Evolutionary conservation across 2,888 invertebrate species (phyloP).

Genomic region (Lymantria monacha): DNA sequence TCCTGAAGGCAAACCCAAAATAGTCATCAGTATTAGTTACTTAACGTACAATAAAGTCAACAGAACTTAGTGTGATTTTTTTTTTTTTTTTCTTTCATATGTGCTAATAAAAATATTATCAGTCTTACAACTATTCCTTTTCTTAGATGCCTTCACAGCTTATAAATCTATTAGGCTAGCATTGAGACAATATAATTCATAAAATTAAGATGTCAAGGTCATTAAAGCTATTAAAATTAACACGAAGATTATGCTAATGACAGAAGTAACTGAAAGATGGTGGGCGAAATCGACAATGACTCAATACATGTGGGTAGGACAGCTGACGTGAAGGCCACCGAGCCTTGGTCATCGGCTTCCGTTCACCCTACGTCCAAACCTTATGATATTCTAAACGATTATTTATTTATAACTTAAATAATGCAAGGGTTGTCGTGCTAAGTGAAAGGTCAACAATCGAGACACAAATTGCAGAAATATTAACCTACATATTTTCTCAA

Average conservation of each 20-base stretch:
- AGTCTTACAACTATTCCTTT: too few relatives aligned
- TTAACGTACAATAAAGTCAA: too few relatives aligned
- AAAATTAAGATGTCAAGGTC: constrained; percentile 50
- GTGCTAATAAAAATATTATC: too few relatives aligned
- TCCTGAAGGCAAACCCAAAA: constrained; percentile 16
- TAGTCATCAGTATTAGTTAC: constrained; percentile 13
- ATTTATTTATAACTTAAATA: constrained; percentile 19
- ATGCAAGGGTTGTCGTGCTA: constrained; percentile 22
- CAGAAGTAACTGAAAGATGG: constrained; percentile 41
- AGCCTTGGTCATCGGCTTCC: constrained; percentile 64
- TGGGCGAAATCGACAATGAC: constrained; percentile 62
- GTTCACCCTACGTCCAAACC: constrained; percentile 29
- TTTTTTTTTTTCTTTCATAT: too few relatives aligned
- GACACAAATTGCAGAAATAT: constrained; percentile 27
- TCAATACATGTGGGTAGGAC: constrained; percentile 66
- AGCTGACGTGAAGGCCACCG: constrained; percentile 58
- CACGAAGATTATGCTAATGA: constrained; percentile 64
- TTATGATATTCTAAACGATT: constrained; percentile 22
- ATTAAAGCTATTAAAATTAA: constrained; percentile 55
- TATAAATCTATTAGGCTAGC: too few relatives aligned
- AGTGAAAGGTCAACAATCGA: constrained; percentile 31
- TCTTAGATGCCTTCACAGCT: too few relatives aligned
- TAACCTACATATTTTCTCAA: constrained; percentile 25
- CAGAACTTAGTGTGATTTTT: too few relatives aligned
- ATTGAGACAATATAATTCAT: too few relatives aligned